Evolutionary conservation across 2,888 invertebrate species (phyloP), one percentile per base, ranked within the genome.

Genomic region (Liodrosophila aerea): DNA sequence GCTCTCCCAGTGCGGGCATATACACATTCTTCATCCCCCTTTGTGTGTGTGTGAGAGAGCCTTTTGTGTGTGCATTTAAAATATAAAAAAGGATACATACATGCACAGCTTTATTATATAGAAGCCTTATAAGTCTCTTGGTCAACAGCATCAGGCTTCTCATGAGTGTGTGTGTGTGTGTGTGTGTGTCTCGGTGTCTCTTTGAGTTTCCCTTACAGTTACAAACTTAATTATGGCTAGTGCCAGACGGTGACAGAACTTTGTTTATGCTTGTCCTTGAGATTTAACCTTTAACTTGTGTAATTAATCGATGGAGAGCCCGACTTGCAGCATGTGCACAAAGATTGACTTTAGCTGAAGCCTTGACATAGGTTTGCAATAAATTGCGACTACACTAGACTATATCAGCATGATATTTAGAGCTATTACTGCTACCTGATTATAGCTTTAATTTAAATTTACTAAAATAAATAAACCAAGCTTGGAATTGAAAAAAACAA

Each of bases 1-100:
- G 39, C 40, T 50, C 53, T 39, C 30, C 41, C 40, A 43, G 49
- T 54, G 34, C 22, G 22, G 22, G 22, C 22, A 22, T 22, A 22
- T 5, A 22, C 22, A 22, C 5, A 22, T n/a, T 18, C 49, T 29
- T 47, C 22, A 12, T 43, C 8, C 22, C 2, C 5, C 22, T 22
- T 22, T 11, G 11, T 45, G 27, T 18, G 9, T 27, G 27, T 27
- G 27, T 18, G 9, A 15, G 27, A 16, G 31, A 1, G 31, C 22
- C 9, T 39, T 37, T 15, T 51, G 44, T 45, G 22, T 40, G 31
- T 51, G 53, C 36, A 52, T 63, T 64, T 67, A 73, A 69, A 73
- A 67, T 37, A 53, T 46, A 46, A 66, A 68, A 76, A 69, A 37
- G 34, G 52, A 64, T 43, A 50, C 30, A 11, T 8, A 4, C 30